Conservation (phyloP, 1,140 invertebrate genomes). For the Oncopodura yosiiana region DNA sequence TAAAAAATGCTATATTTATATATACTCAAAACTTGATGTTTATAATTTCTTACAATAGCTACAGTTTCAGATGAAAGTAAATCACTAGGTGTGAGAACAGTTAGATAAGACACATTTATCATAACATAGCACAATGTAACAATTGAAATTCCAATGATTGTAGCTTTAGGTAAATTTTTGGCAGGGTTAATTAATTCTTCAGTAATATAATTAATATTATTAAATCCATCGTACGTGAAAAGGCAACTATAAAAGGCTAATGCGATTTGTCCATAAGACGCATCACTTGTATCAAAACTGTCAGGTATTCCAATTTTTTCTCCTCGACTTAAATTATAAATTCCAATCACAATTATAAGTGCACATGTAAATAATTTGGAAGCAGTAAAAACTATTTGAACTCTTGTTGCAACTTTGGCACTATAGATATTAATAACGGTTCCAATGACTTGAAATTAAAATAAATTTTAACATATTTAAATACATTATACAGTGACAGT, state of each 20-base stretch:
- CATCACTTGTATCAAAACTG: constrained; percentile 47
- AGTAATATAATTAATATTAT: constrained; percentile 30
- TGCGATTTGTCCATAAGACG: constrained; percentile 62
- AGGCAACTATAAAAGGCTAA: constrained; percentile 87
- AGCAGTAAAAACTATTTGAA: constrained; percentile 79
- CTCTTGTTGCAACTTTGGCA: constrained; percentile 74
- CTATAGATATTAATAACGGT: constrained; percentile 80
- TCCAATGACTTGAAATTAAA: constrained; percentile 58
- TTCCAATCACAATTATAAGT: constrained; percentile 68
- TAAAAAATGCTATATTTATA: constrained; percentile 3
- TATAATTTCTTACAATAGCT: constrained; percentile 68
- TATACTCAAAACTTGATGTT: no score
- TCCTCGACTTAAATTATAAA: constrained; percentile 63
- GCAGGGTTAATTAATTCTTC: constrained; percentile 34
- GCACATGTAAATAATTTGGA: constrained; percentile 75
- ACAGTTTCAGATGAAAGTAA: constrained; percentile 71
- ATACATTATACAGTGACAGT: constrained; percentile 18
- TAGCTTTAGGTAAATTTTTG: constrained; percentile 61
- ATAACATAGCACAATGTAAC: constrained; percentile 78
- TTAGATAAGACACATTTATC: constrained; percentile 88
- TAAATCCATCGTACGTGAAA: constrained; percentile 81
- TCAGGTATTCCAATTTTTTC: constrained; percentile 39
- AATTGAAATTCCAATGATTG: constrained; percentile 78
- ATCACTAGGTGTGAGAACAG: constrained; percentile 67
- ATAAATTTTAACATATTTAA: constrained; percentile 35